Base-by-base conservation (phyloP, 64 coral and sea anemone species). In the Porites lutea region DNA sequence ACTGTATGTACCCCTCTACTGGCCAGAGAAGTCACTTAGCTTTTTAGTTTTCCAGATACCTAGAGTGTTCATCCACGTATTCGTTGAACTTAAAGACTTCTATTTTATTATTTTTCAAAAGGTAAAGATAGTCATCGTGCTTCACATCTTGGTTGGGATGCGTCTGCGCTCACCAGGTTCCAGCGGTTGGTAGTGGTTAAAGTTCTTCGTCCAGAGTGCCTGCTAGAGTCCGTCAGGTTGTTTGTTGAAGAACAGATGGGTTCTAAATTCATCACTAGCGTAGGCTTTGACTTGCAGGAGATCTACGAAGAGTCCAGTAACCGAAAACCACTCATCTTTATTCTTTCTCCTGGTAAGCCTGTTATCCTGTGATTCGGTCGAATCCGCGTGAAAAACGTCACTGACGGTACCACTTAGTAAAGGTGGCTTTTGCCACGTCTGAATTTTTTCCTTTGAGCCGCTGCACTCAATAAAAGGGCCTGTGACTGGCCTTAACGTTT, bases 221-320 rank as follows among this genome's bases (percentile, higher is more conserved):
- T 99, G 13, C 82, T 99, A 3, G 91, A 96, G 7, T 87, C 91
- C 13, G 94, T 96, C n/a, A 92, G 88, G 48, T 63, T 83, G 46
- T 99, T 99, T 65, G 94, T 99, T 19, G 47, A 94, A 71, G 69
- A 93, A 53, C 88, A 94, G n/a, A 75, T 99, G 69, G 97, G 97
- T 10, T 49, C 79, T 2, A 91, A 66, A 37, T 99, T 96, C 62
- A 84, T 99, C 62, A 94, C 97, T 18, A 95, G 82, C 19, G 63
- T 91, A 11, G 94, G 94, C 3, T 96, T 99, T 22, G 91, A 99
- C 48, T 87, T 99, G 49, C 91, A 94, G 70, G 97, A 99, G 72
- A 94, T 99, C 11, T 99, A 82, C 58, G 87, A 93, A 23, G 94
- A 96, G 21, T 99, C 97, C 9, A 93, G 79, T 83, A 71, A 89